Percentiles rank a stretch among this genome's conserved stretches.
Evolutionary conservation across 2,113 vertebrate genomes (phyloP).

Genomic region (Ammodytes dubius): DNA sequence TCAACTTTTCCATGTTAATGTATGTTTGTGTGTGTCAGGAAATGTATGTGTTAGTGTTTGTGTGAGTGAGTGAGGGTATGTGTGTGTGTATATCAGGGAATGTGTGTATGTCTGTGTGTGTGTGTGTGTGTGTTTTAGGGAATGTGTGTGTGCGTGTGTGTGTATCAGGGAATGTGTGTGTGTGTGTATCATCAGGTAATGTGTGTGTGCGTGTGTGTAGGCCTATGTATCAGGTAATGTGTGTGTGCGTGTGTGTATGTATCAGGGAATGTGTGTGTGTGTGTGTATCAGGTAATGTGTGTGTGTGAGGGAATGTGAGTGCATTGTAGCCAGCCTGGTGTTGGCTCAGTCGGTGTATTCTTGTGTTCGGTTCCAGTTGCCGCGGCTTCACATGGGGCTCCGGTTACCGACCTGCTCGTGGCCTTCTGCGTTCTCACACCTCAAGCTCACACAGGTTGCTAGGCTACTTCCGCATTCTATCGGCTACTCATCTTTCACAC

Average conservation of each 20-base stretch:
- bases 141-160: no score
- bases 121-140: no score
- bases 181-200: conserved; percentile 7
- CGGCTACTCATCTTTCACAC: not conserved
- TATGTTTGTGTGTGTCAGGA: not conserved
- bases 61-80: conserved; percentile 20
- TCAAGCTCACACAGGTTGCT: conserved; percentile 17
- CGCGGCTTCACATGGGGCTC: conserved; percentile 78
- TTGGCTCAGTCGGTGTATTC: conserved; percentile 69
- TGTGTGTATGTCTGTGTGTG: not conserved
- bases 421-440: conserved; percentile 58
- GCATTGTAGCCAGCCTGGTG: conserved; percentile 34
- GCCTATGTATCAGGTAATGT: not conserved
- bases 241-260: conserved; percentile 30
- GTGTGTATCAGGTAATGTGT: not conserved
- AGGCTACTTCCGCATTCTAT: not conserved
- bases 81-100: conserved; percentile 43
- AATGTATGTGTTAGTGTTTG: not conserved
- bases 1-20: no score
- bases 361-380: conserved; percentile 61
- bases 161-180: no score
- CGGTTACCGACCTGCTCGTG: conserved; percentile 65
- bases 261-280: not conserved
- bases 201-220: not conserved
- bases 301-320: conserved; percentile 47